Evolutionary conservation across 2,797 vertebrate genomes (phyloP).

Genomic region (Sebastes kiyomatsui): DNA sequence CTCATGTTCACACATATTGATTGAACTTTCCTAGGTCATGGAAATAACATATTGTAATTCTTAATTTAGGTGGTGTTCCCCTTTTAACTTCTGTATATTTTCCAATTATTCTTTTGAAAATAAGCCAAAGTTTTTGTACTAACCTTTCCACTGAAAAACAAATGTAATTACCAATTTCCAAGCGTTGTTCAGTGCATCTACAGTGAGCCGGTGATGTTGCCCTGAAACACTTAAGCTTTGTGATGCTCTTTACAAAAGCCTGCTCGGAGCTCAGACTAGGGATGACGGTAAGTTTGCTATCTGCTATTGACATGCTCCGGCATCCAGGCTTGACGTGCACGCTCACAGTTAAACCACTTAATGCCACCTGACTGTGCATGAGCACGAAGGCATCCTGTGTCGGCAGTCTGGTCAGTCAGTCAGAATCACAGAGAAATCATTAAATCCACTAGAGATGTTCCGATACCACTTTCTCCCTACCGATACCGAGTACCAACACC

Average conservation of each 20-base stretch:
- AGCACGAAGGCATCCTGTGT: conserved; percentile 44
- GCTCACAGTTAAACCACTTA: conserved; percentile 35
- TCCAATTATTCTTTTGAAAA: background rate
- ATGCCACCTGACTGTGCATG: conserved; percentile 63
- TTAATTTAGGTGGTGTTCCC: no score
- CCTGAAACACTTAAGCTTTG: conserved; percentile 52
- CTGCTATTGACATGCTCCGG: background rate
- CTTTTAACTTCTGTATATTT: background rate
- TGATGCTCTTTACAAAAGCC: conserved; percentile 67
- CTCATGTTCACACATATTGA: no score
- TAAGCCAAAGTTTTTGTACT: background rate
- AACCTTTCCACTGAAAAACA: background rate
- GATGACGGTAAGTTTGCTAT: conserved; percentile 57
- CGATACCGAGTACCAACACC: no score
- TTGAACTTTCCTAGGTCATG: no score
- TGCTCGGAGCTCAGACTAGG: conserved; percentile 53
- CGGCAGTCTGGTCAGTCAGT: conserved; percentile 15
- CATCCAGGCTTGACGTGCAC: conserved; percentile 43
- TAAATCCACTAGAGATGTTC: background rate
- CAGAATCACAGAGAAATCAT: background rate
- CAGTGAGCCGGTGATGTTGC: conserved; percentile 18
- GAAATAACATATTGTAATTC: no score
- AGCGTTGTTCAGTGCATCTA: background rate
- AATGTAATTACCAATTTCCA: conserved; percentile 17
- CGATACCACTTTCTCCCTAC: no score